Evolutionary conservation across 2,113 vertebrate species (phyloP).

Genomic region (Eptesicus fuscus): DNA sequence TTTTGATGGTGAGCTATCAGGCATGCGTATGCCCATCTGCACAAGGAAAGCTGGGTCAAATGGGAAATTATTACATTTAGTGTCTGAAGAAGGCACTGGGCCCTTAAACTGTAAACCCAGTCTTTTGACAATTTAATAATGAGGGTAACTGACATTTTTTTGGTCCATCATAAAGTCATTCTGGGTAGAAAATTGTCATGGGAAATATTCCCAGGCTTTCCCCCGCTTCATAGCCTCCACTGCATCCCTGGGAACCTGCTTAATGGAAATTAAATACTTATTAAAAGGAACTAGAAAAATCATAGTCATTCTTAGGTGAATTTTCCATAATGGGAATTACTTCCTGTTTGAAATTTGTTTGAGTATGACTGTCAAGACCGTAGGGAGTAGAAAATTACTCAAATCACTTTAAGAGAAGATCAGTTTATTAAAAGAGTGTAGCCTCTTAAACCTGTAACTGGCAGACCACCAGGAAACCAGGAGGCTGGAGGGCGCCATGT

Average conservation of each 20-base stretch:
- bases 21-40: neutral
- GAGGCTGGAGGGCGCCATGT: neutral
- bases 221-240: neutral
- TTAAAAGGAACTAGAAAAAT: conserved; percentile 27
- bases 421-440: conserved; percentile 11
- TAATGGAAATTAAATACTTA: conserved; percentile 42
- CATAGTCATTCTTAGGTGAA: neutral
- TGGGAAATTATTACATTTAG: neutral
- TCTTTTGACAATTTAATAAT: neutral
- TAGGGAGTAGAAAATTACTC: conserved; percentile 19
- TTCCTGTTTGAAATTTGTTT: conserved; percentile 45
- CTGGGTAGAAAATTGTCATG: neutral
- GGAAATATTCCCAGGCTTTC: neutral
- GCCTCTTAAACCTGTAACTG: neutral
- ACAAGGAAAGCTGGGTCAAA: neutral
- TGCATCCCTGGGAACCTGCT: neutral
- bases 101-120: neutral
- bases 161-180: neutral
- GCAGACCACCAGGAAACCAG: neutral
- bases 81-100: neutral
- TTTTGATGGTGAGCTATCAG: neutral
- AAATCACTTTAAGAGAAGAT: conserved; percentile 15
- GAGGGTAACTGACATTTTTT: neutral
- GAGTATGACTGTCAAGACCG: neutral
- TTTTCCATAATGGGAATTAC: conserved; percentile 35